Conservation (phyloP, 2,888 invertebrate species). For the Andrena flavipes region DNA sequence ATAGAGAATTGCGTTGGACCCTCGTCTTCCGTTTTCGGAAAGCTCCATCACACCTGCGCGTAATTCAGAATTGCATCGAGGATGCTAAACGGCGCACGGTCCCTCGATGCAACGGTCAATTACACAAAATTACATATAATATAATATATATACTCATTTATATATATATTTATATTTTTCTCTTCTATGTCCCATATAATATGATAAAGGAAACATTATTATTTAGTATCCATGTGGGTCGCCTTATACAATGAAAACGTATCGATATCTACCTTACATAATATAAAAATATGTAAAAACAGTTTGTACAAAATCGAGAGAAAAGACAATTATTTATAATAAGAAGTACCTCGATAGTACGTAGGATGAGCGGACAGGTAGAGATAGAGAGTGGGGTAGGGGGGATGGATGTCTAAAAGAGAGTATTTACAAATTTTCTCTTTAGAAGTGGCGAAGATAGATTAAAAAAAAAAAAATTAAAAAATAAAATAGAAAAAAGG, state of each 20-base stretch:
- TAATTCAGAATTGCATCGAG: conserved; percentile 75
- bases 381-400: conserved; percentile 25
- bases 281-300: conserved; percentile 82
- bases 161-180: conserved; percentile 44
- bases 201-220: conserved; percentile 77
- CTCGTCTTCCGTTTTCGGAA: conserved; percentile 61
- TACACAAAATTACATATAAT: conserved; percentile 62
- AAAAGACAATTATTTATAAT: conserved; percentile 77
- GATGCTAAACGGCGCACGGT: conserved; percentile 48
- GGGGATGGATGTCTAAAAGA: conserved; percentile 47
- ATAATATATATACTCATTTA: conserved; percentile 31
- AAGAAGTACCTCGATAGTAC: conserved; percentile 76
- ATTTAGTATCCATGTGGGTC: conserved; percentile 72
- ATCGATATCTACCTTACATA: conserved; percentile 76
- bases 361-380: conserved; percentile 62
- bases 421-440: conserved; percentile 78
- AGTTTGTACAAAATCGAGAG: conserved; percentile 84
- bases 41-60: conserved; percentile 75
- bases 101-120: conserved; percentile 75
- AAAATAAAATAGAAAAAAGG: not conserved
- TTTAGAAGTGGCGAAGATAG: conserved; percentile 39
- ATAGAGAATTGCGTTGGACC: conserved; percentile 60
- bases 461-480: conserved; percentile 7
- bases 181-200: conserved; percentile 67
- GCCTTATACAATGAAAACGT: conserved; percentile 71